A percentile compares a stretch with the other conserved stretches of the same genome.
These are phyloP conservation scores for Miichthys miiuy DNA, from an alignment of 2,797 vertebrate genomes.

Conservation along the genomic window DNA sequence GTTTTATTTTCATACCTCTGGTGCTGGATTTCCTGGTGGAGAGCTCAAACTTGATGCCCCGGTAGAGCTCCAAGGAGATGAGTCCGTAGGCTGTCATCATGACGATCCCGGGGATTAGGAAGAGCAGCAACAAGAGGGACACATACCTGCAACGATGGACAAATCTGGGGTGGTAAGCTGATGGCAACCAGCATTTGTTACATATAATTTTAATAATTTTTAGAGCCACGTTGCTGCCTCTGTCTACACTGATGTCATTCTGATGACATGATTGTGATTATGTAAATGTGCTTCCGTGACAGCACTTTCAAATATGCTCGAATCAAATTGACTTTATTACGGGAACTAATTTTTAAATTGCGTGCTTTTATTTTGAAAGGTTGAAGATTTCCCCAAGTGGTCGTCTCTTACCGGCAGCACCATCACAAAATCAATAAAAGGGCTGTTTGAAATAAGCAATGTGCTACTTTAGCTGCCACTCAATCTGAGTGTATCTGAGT, in stretches of 20 bases:
- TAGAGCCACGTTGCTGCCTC: too few relatives aligned
- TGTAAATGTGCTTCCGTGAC: neutral
- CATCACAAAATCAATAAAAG: slow-evolving; percentile 40
- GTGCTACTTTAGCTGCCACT: neutral
- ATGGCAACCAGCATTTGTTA: neutral
- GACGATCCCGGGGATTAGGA: slow-evolving; percentile 94
- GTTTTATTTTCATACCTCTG: slow-evolving; percentile 84
- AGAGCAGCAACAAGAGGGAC: slow-evolving; percentile 93
- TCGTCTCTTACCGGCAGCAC: slow-evolving; percentile 9
- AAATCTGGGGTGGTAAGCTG: neutral
- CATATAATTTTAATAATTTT: slow-evolving; percentile 28
- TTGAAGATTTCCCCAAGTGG: neutral
- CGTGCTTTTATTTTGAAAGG: slow-evolving; percentile 33
- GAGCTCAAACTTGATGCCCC: slow-evolving; percentile 92
- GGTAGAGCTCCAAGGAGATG: slow-evolving; percentile 96
- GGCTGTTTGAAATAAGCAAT: slow-evolving; percentile 2
- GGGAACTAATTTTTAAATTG: neutral
- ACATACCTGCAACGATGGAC: slow-evolving; percentile 88
- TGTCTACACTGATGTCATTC: neutral
- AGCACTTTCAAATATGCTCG: neutral
- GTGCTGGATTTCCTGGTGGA: slow-evolving; percentile 87
- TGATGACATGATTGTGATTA: neutral
- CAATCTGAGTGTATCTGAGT: neutral
- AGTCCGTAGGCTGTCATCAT: slow-evolving; percentile 96
- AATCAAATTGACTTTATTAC: neutral